phyloP scores from a whole-genome alignment of 2,113 vertebrate species.

The Chaetodon trifascialis region DNA sequence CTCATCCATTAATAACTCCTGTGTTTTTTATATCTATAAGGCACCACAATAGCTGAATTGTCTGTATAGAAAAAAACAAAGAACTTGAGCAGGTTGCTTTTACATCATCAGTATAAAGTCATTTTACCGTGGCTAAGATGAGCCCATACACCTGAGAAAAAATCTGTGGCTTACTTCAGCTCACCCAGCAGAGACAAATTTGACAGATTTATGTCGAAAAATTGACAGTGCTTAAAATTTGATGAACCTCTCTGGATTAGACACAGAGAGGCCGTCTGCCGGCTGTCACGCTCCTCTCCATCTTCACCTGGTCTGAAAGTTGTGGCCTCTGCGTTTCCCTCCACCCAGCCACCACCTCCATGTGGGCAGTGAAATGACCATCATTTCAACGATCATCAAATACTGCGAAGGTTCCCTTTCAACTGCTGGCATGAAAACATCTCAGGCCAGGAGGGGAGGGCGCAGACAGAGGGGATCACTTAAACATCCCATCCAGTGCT shows the following conservation, averaged over 20 bases:
- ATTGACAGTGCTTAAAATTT: not conserved
- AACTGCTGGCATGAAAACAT: conserved; percentile 74
- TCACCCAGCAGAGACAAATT: too few relatives aligned
- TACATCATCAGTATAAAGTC: not conserved
- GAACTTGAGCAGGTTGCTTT: not conserved
- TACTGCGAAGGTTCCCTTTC: conserved; percentile 64
- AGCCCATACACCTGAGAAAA: not conserved
- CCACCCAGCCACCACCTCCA: conserved; percentile 23
- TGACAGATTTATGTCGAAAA: not conserved
- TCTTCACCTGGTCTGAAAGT: conserved; percentile 44
- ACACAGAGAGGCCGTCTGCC: not conserved
- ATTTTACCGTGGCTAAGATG: not conserved
- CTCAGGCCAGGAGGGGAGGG: conserved; percentile 72
- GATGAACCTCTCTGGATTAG: not conserved
- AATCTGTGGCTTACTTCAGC: not conserved
- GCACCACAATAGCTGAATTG: not conserved
- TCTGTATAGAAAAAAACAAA: not conserved
- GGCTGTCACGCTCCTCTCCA: conserved; percentile 2
- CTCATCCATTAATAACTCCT: not conserved
- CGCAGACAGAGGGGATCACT: conserved; percentile 72
- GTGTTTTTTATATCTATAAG: not conserved
- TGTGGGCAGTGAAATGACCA: conserved; percentile 79
- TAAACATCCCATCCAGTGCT: conserved; percentile 74
- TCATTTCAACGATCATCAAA: conserved; percentile 67
- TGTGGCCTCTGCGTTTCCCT: not conserved